Conservation (phyloP, 2,113 vertebrate genomes). For the Ictalurus furcatus region DNA sequence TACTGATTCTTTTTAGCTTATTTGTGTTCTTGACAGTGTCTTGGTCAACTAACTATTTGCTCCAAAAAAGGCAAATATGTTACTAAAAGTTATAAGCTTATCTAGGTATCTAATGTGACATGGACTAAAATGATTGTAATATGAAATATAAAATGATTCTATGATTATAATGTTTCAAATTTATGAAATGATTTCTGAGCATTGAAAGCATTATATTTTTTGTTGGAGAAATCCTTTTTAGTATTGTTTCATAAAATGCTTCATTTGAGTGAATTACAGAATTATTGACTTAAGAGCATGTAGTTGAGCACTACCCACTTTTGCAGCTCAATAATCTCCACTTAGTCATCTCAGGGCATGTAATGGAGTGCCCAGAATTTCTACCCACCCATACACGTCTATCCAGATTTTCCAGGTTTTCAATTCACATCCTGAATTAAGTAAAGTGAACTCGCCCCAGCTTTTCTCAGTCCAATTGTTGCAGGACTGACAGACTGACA, state of each 20-base stretch:
- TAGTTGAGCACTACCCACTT: neutral
- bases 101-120: neutral
- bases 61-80: neutral
- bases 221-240: neutral
- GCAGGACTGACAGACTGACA: neutral
- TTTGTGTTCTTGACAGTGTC: neutral
- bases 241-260: neutral
- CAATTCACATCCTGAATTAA: neutral
- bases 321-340: slow-evolving; percentile 18
- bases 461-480: slow-evolving; percentile 11
- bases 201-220: neutral
- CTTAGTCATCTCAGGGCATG: slow-evolving; percentile 27
- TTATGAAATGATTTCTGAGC: neutral
- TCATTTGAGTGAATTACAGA: neutral
- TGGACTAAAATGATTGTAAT: neutral
- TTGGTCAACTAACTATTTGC: neutral
- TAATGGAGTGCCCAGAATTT: slow-evolving; percentile 5
- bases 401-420: slow-evolving; percentile 22
- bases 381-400: slow-evolving; percentile 9
- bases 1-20: neutral
- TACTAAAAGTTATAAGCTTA: neutral
- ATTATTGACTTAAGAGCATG: neutral
- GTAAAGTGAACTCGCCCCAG: neutral
- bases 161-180: neutral
- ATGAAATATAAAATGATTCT: neutral